phyloP scores from a whole-genome alignment of 2,797 vertebrate genomes.

The Chrysocyon brachyurus region DNA sequence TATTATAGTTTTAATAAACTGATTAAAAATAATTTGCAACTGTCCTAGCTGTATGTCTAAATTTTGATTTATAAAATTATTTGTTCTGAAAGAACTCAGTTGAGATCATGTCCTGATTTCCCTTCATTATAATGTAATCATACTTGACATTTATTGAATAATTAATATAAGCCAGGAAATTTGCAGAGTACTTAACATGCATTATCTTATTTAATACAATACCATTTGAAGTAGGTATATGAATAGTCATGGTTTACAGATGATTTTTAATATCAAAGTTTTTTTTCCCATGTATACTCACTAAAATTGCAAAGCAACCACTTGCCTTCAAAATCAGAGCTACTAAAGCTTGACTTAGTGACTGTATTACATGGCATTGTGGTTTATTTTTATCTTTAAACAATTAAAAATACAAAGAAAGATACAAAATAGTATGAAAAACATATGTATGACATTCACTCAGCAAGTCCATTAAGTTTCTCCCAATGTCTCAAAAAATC shows the following conservation, averaged over 20 bases:
- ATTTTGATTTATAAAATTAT: slow-evolving; percentile 36
- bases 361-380: background rate
- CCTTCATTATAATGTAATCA: slow-evolving; percentile 38
- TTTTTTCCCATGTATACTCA: background rate
- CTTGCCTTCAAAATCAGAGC: background rate
- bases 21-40: background rate
- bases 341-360: background rate
- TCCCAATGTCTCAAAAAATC: background rate
- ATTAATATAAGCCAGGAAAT: slow-evolving; percentile 20
- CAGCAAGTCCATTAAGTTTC: background rate
- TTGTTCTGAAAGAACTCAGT: background rate
- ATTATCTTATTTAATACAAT: slow-evolving; percentile 18
- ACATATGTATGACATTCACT: background rate
- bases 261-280: background rate
- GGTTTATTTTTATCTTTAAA: background rate
- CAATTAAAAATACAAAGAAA: background rate
- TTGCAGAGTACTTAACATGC: background rate
- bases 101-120: background rate
- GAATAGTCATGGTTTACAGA: background rate
- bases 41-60: background rate
- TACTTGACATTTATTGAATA: slow-evolving; percentile 52
- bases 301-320: background rate
- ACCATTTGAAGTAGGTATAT: background rate
- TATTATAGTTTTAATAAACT: background rate
- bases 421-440: background rate